Percentiles rank a stretch among this genome's conserved stretches.
phyloP scores from a whole-genome alignment of 2,888 invertebrate species.

The Rhodophaea formosa region DNA sequence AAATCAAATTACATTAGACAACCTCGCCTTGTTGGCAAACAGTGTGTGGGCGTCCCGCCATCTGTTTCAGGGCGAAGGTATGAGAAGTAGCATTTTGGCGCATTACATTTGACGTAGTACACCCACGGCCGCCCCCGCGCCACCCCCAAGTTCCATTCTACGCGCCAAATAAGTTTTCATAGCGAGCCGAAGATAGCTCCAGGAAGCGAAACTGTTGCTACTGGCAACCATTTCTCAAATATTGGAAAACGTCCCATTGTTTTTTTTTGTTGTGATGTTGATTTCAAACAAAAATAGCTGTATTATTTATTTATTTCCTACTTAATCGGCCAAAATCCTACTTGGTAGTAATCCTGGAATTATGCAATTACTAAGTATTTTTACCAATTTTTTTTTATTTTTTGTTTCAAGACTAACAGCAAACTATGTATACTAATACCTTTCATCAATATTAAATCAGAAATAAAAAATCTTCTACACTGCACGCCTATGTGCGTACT shows the following conservation, averaged over 20 bases:
- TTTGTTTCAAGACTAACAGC: too few relatives aligned
- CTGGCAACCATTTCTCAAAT: neutral
- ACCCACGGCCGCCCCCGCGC: conserved; percentile 25
- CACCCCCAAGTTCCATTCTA: conserved; percentile 1
- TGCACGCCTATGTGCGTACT: too few relatives aligned
- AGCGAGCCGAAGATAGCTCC: neutral
- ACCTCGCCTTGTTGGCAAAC: neutral
- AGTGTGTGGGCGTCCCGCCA: neutral
- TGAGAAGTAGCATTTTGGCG: conserved; percentile 22
- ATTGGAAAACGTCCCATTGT: neutral
- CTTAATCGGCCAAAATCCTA: too few relatives aligned
- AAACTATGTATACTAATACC: too few relatives aligned
- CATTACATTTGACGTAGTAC: conserved; percentile 26
- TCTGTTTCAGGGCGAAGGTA: neutral
- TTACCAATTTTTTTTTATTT: too few relatives aligned
- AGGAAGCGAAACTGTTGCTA: conserved; percentile 3
- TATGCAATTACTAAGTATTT: too few relatives aligned
- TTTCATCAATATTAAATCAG: too few relatives aligned
- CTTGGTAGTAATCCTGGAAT: too few relatives aligned
- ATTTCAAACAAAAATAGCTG: too few relatives aligned
- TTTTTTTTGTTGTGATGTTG: too few relatives aligned
- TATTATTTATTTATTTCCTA: too few relatives aligned
- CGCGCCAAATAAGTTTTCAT: conserved; percentile 7
- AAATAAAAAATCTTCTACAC: too few relatives aligned
- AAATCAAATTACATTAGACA: neutral